phyloP scores from a whole-genome alignment of 2,113 vertebrate species.

The Hirundichthys speculiger region DNA sequence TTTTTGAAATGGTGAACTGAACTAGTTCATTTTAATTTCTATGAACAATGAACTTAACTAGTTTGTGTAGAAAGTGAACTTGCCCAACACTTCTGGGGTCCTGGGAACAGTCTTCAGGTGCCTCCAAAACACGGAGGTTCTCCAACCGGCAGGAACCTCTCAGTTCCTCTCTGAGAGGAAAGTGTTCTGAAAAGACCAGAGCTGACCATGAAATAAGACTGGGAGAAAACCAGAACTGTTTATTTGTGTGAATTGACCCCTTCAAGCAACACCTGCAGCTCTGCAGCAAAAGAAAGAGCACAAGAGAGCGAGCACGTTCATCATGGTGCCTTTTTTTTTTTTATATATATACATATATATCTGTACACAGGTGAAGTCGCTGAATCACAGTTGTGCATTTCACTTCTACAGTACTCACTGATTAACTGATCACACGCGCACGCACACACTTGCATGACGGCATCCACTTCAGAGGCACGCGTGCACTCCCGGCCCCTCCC shows the following conservation, averaged over 20 bases:
- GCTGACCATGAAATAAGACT: neutral
- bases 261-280: neutral
- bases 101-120: no score
- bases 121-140: no score
- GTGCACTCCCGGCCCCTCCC: neutral
- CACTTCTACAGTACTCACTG: constrained; percentile 34
- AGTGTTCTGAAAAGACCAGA: neutral
- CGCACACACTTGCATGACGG: constrained; percentile 25
- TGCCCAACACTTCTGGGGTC: no score
- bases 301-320: neutral
- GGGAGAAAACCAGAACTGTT: neutral
- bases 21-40: no score
- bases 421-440: no score
- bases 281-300: neutral
- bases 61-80: no score
- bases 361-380: constrained; percentile 14
- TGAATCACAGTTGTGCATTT: constrained; percentile 11
- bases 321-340: constrained; percentile 1
- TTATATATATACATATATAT: no score
- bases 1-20: no score
- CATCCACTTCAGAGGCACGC: constrained; percentile 10
- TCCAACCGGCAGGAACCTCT: no score
- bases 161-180: no score
- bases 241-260: neutral
- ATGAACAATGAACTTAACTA: no score